phyloP scores from a whole-genome alignment of 2,888 invertebrate genomes.

The Microctonus brassicae region DNA sequence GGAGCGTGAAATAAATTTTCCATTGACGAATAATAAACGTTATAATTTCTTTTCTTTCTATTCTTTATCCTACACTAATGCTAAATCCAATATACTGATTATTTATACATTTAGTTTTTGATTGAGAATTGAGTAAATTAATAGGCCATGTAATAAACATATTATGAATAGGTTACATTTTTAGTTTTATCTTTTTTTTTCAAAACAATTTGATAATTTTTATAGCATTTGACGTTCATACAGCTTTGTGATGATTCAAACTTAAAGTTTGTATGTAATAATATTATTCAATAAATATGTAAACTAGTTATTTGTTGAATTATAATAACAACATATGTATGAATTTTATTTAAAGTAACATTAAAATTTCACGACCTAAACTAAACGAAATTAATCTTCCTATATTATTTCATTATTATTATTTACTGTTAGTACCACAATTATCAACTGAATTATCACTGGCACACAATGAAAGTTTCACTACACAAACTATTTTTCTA shows the following conservation, averaged over 20 bases:
- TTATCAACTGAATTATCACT: too few relatives aligned
- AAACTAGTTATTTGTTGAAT: too few relatives aligned
- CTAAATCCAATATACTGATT: background rate
- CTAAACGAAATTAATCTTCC: too few relatives aligned
- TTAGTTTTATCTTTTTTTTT: background rate
- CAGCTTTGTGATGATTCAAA: background rate
- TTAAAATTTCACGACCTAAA: too few relatives aligned
- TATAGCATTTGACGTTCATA: background rate
- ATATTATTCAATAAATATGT: too few relatives aligned
- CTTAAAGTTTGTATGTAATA: too few relatives aligned
- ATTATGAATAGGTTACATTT: background rate
- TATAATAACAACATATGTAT: too few relatives aligned
- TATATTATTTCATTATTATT: too few relatives aligned
- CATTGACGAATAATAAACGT: constrained; percentile 35
- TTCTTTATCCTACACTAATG: background rate
- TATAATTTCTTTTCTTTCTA: constrained; percentile 15
- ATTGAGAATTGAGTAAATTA: background rate
- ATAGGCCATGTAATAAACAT: background rate
- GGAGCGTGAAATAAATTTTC: constrained; percentile 47
- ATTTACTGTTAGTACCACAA: too few relatives aligned
- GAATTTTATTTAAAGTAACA: too few relatives aligned
- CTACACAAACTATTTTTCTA: too few relatives aligned
- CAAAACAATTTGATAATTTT: background rate
- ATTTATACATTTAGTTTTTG: background rate
- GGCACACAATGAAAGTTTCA: too few relatives aligned